These are phyloP conservation scores for Tetranychus piercei DNA, from an alignment of 2,888 invertebrate species.

Conservation along the genomic window DNA sequence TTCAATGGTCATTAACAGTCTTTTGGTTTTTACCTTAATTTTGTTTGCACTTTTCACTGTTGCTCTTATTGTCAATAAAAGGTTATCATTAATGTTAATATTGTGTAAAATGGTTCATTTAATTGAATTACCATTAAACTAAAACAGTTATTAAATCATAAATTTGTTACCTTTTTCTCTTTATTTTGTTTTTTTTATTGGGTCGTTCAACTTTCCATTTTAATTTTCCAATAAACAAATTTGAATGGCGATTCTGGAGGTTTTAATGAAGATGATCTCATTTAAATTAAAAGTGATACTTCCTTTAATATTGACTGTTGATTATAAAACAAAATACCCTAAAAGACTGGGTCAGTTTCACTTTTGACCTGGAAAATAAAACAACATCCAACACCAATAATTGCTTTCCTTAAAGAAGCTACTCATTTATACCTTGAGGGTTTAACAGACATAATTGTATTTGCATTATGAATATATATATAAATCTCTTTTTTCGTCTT, in stretches of 20 bases:
- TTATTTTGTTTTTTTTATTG: no score
- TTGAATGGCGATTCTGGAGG: no score
- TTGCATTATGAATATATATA: no score
- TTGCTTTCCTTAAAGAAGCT: neutral
- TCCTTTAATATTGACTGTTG: neutral
- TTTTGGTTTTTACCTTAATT: no score
- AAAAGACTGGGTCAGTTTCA: neutral
- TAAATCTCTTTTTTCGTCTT: no score
- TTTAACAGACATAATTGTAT: no score
- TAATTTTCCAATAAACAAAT: no score
- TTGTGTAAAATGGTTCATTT: neutral
- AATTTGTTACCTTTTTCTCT: no score
- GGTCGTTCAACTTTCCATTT: no score
- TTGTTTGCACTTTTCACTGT: neutral
- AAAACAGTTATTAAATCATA: neutral
- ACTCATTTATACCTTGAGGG: neutral
- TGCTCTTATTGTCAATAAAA: neutral
- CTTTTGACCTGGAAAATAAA: neutral
- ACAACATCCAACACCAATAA: neutral
- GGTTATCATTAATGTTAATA: neutral
- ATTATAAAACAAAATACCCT: neutral
- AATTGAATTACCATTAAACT: neutral
- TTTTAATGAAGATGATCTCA: neutral
- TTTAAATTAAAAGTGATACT: neutral
- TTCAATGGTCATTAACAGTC: no score